Evolutionary conservation across 2,113 vertebrate species (phyloP).

Genomic region (Syngnathus scovelli): DNA sequence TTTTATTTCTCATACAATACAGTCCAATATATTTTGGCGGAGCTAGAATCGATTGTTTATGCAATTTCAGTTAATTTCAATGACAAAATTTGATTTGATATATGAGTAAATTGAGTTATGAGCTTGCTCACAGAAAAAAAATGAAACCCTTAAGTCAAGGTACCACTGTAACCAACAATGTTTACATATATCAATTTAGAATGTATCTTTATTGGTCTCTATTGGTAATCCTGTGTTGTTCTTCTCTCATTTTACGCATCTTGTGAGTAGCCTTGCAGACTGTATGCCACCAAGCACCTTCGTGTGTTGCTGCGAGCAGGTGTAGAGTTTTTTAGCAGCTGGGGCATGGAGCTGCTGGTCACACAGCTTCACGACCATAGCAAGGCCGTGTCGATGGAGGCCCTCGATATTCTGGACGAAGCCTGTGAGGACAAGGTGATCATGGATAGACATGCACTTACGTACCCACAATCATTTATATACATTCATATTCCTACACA

Average conservation of each 20-base stretch:
- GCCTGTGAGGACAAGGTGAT: conserved; percentile 97
- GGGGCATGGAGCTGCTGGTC: conserved; percentile 96
- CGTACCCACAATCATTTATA: background rate
- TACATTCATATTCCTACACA: too few relatives aligned
- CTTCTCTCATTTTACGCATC: background rate
- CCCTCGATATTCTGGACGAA: conserved; percentile 95
- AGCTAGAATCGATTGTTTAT: too few relatives aligned
- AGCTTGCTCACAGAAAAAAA: too few relatives aligned
- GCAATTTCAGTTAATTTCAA: too few relatives aligned
- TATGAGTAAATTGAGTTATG: too few relatives aligned
- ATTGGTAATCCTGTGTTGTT: background rate
- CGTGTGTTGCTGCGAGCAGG: conserved; percentile 90
- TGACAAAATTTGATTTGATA: too few relatives aligned
- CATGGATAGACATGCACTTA: background rate
- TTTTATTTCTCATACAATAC: too few relatives aligned
- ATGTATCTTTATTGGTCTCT: background rate
- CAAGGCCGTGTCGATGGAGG: conserved; percentile 91
- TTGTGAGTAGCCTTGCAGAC: conserved; percentile 77
- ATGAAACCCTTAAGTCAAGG: too few relatives aligned
- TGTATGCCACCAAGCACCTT: conserved; percentile 95
- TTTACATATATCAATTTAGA: too few relatives aligned
- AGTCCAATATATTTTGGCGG: too few relatives aligned
- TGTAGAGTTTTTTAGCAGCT: conserved; percentile 98
- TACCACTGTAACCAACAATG: too few relatives aligned
- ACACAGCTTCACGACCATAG: conserved; percentile 98